Conservation (phyloP, 2,113 vertebrate genomes). For the Callaeas wilsoni region DNA sequence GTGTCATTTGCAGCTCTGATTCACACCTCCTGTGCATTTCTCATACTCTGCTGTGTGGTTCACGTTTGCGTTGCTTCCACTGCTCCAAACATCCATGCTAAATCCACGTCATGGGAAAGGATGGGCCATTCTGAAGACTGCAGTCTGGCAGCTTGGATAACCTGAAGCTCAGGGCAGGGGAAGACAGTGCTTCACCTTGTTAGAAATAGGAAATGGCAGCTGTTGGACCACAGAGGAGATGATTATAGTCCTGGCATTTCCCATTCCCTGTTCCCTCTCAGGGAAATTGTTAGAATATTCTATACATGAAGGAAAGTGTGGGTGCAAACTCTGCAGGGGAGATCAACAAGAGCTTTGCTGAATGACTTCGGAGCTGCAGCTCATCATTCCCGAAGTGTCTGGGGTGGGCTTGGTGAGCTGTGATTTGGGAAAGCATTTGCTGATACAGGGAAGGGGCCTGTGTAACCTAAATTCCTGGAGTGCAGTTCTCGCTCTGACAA, state of each 20-base stretch:
- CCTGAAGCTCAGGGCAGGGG: not conserved
- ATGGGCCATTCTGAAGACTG: not conserved
- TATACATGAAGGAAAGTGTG: rapidly evolving
- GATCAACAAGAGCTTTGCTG: not conserved
- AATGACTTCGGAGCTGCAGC: not conserved
- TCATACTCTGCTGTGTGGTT: not conserved
- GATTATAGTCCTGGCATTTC: not conserved
- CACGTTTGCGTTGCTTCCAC: not conserved
- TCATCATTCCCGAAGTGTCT: not conserved
- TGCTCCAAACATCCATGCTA: not conserved
- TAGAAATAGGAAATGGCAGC: not conserved
- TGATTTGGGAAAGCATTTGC: not conserved
- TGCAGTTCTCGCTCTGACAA: not conserved
- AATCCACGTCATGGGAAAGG: not conserved
- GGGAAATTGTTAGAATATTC: not conserved
- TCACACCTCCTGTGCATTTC: not conserved
- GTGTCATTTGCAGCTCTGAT: not conserved
- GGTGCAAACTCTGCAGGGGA: not conserved
- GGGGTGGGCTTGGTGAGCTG: not conserved
- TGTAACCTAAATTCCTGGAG: not conserved
- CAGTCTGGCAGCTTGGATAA: not conserved
- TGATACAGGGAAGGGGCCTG: not conserved
- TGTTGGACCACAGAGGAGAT: not conserved
- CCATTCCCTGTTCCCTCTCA: not conserved
- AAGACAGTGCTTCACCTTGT: not conserved